These are phyloP conservation scores for Helicoverpa assulta DNA, from an alignment of 2,888 invertebrate species.

Conservation along the genomic window DNA sequence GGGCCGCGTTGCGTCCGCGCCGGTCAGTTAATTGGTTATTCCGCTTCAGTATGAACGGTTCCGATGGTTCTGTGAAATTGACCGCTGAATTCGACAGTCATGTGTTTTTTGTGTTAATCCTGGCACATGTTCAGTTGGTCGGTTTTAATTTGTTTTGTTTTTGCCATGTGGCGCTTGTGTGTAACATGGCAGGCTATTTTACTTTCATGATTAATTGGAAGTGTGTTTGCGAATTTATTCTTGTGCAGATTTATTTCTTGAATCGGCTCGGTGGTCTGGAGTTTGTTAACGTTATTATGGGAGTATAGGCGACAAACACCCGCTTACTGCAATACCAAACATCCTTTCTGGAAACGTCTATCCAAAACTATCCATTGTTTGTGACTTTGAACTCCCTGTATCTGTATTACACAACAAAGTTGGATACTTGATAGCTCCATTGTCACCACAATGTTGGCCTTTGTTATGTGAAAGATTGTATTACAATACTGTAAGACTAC, in stretches of 20 bases:
- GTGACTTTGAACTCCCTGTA: conserved; percentile 39
- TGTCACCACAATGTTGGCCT: conserved; percentile 75
- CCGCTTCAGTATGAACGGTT: conserved; percentile 63
- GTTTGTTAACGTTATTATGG: not conserved
- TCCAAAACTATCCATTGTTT: conserved; percentile 59
- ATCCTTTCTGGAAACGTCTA: conserved; percentile 52
- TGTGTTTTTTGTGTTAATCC: conserved; percentile 42
- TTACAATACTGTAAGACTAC: conserved; percentile 67
- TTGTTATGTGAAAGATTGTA: conserved; percentile 68
- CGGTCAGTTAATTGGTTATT: conserved; percentile 73
- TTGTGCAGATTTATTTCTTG: conserved; percentile 17
- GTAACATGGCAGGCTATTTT: conserved; percentile 11
- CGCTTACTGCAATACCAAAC: conserved; percentile 30
- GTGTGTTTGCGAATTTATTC: not conserved
- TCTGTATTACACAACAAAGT: conserved; percentile 59
- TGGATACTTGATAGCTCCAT: conserved; percentile 68
- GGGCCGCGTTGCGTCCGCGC: conserved; percentile 65
- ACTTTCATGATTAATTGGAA: conserved; percentile 17
- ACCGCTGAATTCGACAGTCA: conserved; percentile 36
- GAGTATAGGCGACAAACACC: conserved; percentile 14
- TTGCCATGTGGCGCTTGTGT: conserved; percentile 37
- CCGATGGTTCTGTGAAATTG: conserved; percentile 56
- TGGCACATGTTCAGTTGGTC: conserved; percentile 50
- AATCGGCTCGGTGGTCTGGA: not conserved
- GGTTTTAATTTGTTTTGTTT: conserved; percentile 34